A percentile compares a stretch with the other conserved stretches of the same genome.
Evolutionary conservation across 2,888 invertebrate species (phyloP).

Genomic region (Andrena trimmerana): DNA sequence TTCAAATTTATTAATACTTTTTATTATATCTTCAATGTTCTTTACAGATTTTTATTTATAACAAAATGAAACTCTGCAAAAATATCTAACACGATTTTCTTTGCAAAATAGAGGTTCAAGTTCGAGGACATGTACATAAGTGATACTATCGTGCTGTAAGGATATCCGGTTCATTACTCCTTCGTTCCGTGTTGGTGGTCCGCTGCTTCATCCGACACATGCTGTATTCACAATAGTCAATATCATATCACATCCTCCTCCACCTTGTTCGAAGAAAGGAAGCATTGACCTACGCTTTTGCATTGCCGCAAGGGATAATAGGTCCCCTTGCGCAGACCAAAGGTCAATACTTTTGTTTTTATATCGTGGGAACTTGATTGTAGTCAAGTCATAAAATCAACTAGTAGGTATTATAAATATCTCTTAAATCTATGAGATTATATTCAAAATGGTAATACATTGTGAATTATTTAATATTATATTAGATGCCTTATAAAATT

Average conservation of each 20-base stretch:
- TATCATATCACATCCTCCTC: no score
- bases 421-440: no score
- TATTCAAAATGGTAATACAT: no score
- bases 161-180: constrained; percentile 63
- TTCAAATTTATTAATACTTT: background rate
- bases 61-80: background rate
- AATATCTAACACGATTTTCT: background rate
- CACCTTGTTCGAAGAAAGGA: no score
- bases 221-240: constrained; percentile 52
- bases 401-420: no score
- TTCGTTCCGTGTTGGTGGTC: constrained; percentile 60
- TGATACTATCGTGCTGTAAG: constrained; percentile 23
- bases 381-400: no score
- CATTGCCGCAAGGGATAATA: constrained; percentile 58
- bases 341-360: constrained; percentile 40
- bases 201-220: constrained; percentile 54
- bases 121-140: background rate
- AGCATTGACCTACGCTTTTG: constrained; percentile 44
- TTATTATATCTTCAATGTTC: background rate
- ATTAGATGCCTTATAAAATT: no score
- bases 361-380: background rate
- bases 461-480: no score
- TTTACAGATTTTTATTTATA: background rate
- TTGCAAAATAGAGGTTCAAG: background rate
- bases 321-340: constrained; percentile 51